These are phyloP conservation scores for Grapholita molesta DNA, from an alignment of 1,140 invertebrate genomes.

Conservation along the genomic window DNA sequence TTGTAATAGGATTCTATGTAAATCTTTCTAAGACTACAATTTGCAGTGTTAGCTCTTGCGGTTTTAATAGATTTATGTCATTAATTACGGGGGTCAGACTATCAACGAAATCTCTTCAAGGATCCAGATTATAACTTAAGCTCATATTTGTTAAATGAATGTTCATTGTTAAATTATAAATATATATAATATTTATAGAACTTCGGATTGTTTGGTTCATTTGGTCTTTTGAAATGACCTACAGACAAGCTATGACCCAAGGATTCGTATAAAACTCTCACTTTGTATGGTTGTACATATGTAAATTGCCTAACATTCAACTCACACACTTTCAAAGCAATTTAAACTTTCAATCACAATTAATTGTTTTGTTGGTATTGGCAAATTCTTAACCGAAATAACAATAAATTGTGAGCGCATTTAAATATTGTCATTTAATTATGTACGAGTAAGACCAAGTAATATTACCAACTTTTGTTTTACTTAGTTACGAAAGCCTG, in stretches of 20 bases:
- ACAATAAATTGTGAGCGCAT: not conserved
- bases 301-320: not conserved
- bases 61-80: too few relatives aligned
- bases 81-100: too few relatives aligned
- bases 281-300: not conserved
- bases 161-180: too few relatives aligned
- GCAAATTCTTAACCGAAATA: not conserved
- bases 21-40: too few relatives aligned
- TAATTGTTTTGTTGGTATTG: conserved; percentile 2
- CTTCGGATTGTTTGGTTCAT: too few relatives aligned
- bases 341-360: conserved; percentile 8
- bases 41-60: too few relatives aligned
- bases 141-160: not conserved
- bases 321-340: not conserved
- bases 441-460: not conserved
- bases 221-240: too few relatives aligned
- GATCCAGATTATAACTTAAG: not conserved
- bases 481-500: too few relatives aligned
- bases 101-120: not conserved
- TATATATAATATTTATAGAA: too few relatives aligned
- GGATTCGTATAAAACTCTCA: not conserved
- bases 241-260: not conserved
- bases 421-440: not conserved
- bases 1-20: too few relatives aligned
- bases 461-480: too few relatives aligned